Conservation (phyloP, 2,113 vertebrate genomes). For the Pygoscelis antarcticus region DNA sequence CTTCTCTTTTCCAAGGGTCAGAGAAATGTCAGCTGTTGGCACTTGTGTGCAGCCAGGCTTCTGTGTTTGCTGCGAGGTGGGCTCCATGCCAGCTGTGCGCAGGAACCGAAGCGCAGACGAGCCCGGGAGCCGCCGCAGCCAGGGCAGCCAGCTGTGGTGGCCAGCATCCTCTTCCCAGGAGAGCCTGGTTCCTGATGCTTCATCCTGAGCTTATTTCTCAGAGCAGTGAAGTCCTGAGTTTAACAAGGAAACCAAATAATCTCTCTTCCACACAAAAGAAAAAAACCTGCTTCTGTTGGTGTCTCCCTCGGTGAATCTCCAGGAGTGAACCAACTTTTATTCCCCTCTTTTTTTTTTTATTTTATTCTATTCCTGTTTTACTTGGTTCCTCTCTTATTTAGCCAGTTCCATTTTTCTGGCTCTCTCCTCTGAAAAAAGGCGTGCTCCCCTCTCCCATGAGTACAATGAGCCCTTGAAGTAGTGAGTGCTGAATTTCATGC, state of each 20-base stretch:
- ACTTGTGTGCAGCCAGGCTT: not conserved
- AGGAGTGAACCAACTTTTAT: not conserved
- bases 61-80: not conserved
- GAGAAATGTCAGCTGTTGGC: not conserved
- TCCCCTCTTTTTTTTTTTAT: not conserved
- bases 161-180: not conserved
- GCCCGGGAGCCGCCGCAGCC: accelerated
- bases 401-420: not conserved
- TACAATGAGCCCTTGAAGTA: not conserved
- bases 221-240: not conserved
- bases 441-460: not conserved
- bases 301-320: not conserved
- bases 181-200: not conserved
- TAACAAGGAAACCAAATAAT: not conserved
- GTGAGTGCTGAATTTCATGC: not conserved
- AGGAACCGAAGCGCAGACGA: accelerated
- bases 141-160: not conserved
- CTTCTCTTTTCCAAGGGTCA: conserved; percentile 33
- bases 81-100: not conserved
- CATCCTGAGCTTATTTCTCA: not conserved
- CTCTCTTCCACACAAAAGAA: not conserved
- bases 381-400: not conserved
- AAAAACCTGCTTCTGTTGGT: not conserved
- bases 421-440: not conserved
- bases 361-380: not conserved